Percentiles rank a stretch among this genome's conserved stretches.
Evolutionary conservation across 37 sponge, comb jelly and placozoan species (phyloP).

Genomic region (Ianthella basta): DNA sequence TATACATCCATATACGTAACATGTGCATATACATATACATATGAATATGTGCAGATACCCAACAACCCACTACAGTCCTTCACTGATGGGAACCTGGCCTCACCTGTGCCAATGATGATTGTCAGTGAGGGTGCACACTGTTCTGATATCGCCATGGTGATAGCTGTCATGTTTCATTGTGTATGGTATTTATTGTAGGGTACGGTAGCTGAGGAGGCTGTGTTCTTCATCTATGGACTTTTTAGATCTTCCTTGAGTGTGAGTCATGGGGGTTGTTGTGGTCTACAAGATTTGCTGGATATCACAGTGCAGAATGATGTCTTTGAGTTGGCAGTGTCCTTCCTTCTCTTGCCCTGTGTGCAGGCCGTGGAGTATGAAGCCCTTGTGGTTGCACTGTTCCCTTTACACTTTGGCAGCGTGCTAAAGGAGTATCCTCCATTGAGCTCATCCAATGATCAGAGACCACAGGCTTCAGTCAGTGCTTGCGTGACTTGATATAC

Average conservation of each 20-base stretch:
- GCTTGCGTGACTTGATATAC: no score
- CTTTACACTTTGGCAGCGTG: conserved; percentile 6
- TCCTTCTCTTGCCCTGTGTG: no score
- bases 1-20: no score
- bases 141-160: background rate
- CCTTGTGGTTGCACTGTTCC: conserved; percentile 43
- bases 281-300: no score
- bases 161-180: background rate
- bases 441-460: conserved; percentile 33
- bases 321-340: no score
- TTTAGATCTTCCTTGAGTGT: conserved; percentile 38
- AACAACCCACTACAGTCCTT: conserved; percentile 51
- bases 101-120: conserved; percentile 62
- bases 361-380: conserved; percentile 40
- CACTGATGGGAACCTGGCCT: conserved; percentile 44
- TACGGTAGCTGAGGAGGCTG: conserved; percentile 53
- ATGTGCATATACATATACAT: no score
- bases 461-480: conserved; percentile 45
- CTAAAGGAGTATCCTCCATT: conserved; percentile 38
- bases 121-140: conserved; percentile 31
- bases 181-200: conserved; percentile 25
- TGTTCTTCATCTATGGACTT: conserved; percentile 58
- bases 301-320: no score
- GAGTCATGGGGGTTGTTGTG: background rate
- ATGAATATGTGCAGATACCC: no score